Conservation (phyloP, 2,797 vertebrate species). For the Halcyon chelicuti region DNA sequence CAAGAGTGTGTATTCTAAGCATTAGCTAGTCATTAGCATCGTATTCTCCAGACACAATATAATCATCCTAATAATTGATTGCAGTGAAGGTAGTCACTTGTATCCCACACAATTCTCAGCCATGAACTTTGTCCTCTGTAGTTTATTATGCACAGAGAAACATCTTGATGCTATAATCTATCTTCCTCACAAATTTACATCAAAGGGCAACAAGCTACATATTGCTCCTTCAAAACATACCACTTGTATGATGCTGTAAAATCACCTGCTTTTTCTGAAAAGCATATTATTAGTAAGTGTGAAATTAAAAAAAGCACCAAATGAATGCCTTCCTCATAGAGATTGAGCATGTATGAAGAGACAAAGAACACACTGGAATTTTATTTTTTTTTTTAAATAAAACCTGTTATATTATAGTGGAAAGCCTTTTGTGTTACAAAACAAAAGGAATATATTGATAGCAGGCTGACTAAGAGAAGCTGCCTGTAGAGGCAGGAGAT, state of each 20-base stretch:
- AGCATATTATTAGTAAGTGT: not conserved
- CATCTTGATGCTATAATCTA: slow-evolving; percentile 63
- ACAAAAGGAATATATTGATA: slow-evolving; percentile 22
- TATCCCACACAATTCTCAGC: slow-evolving; percentile 59
- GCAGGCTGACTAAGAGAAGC: not conserved
- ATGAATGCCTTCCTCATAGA: not conserved
- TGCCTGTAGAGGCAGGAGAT: slow-evolving; percentile 4
- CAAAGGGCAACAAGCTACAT: slow-evolving; percentile 38
- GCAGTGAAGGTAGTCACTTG: slow-evolving; percentile 63
- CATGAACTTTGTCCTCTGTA: slow-evolving; percentile 68
- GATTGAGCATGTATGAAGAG: not conserved
- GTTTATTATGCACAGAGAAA: slow-evolving; percentile 65
- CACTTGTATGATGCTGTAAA: not conserved
- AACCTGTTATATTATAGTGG: slow-evolving; percentile 12
- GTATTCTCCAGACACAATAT: slow-evolving; percentile 67
- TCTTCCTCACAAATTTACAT: slow-evolving; percentile 57
- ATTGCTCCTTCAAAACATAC: slow-evolving; percentile 19
- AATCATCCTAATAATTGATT: slow-evolving; percentile 72
- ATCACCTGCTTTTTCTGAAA: slow-evolving; percentile 38
- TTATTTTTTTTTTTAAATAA: slow-evolving; percentile 11
- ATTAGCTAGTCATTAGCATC: slow-evolving; percentile 63
- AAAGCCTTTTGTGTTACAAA: slow-evolving; percentile 22
- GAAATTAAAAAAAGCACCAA: not conserved
- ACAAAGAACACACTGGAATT: not conserved
- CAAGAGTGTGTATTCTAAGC: slow-evolving; percentile 52